Evolutionary conservation across 2,888 invertebrate species (phyloP), one percentile per base, ranked within the genome.

Genomic region (Adelognathus sp.): DNA sequence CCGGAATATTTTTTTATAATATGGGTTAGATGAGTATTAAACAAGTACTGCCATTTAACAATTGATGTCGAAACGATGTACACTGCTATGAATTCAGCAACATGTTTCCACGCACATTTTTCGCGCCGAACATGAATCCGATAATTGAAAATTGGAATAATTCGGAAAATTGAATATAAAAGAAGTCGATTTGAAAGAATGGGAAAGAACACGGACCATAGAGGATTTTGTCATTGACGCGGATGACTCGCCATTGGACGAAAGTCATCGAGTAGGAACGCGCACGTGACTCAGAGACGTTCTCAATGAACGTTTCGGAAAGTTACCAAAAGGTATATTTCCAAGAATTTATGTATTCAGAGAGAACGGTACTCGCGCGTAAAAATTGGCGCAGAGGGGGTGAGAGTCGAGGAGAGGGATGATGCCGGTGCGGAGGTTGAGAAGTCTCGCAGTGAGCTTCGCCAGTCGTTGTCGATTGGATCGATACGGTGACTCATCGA

Each of bases 401-500:
- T 27, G 60, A 39, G 50, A 66, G 54, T 60, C 33, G 52, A 71
- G n/a, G 44, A 64, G 69, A 67, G 24, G 61, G 71, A 80, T 75
- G 66, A 61, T 60, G 41, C 50, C 58, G 44, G 31, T 11, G 33
- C 46, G 64, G 67, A 74, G 58, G 76, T 72, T 77, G 79, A 81
- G 76, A 82, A 80, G 78, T 80, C 71, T 67, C 78, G 69, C 58
- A 64, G 61, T 36, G n/a, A n/a, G n/a, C n/a, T 63, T 71, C 36
- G 83, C 75, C 66, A 61, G 78, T 29, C n/a, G n/a, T 79, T 63
- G 81, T 80, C 83, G 84, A 85, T 81, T 56, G 83, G 86, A 90
- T 90, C 89, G 87, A 89, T 90, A 88, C 85, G 89, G 83, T 90
- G 90, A 90, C 89, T 90, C 90, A 90, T 90, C 87, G 87, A 86